phyloP scores from a whole-genome alignment of 1,140 invertebrate species.

The Bathynomus jamesi region DNA sequence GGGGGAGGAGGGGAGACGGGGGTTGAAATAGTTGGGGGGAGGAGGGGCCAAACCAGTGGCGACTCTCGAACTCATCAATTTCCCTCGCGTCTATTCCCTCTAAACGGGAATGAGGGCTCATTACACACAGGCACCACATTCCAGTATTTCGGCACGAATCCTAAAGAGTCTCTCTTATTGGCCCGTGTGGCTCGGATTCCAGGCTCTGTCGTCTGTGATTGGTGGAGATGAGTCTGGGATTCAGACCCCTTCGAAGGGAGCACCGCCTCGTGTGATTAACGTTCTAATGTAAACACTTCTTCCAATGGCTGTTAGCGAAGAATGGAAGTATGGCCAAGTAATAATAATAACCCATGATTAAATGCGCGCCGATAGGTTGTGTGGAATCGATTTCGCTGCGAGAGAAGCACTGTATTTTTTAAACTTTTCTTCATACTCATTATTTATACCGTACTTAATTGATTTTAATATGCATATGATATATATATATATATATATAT shows the following conservation, averaged over 20 bases:
- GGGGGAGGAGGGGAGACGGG: background rate
- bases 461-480: background rate
- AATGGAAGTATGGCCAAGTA: background rate
- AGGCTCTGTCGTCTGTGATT: background rate
- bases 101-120: background rate
- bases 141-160: background rate
- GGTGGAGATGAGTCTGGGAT: background rate
- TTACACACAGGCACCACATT: background rate
- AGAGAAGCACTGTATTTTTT: background rate
- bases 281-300: slow-evolving; percentile 1
- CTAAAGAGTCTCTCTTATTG: background rate
- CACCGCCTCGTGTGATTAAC: background rate
- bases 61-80: slow-evolving; percentile 1
- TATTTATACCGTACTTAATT: background rate
- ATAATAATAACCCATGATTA: slow-evolving; percentile 1
- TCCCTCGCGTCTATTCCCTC: background rate
- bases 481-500: slow-evolving; percentile 3
- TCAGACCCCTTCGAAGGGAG: background rate
- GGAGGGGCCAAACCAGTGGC: background rate
- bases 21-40: no score
- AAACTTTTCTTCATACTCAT: background rate
- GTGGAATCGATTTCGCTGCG: no score
- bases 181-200: background rate
- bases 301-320: background rate
- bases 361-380: no score